Conservation (phyloP, 2,888 invertebrate genomes). For the Melipona bicolor region DNA sequence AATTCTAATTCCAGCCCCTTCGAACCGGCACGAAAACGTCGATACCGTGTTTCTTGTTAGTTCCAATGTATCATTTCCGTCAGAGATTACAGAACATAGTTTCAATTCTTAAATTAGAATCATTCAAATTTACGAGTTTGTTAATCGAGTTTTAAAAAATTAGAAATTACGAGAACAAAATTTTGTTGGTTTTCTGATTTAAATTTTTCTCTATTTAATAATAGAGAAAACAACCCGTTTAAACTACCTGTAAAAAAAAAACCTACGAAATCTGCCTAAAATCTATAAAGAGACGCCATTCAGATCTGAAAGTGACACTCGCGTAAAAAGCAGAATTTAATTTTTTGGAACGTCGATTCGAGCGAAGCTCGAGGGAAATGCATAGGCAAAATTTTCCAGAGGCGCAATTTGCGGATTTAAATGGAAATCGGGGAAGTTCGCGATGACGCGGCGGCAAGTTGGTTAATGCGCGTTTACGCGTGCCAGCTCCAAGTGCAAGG, state of each 20-base stretch:
- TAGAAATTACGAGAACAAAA: neutral
- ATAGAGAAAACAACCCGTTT: too few relatives aligned
- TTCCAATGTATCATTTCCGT: neutral
- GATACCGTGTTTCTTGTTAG: too few relatives aligned
- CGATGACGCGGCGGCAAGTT: neutral
- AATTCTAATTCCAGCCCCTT: constrained; percentile 27
- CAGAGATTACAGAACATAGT: neutral
- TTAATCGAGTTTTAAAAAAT: too few relatives aligned
- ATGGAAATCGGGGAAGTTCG: neutral
- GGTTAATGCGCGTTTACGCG: neutral
- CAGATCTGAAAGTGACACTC: too few relatives aligned
- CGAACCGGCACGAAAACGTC: neutral
- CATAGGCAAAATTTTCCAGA: constrained; percentile 4
- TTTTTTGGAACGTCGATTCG: neutral
- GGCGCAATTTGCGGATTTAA: neutral
- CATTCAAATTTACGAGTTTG: too few relatives aligned
- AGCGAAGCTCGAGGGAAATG: neutral
- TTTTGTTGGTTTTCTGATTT: too few relatives aligned
- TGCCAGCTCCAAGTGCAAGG: neutral
- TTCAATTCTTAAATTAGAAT: too few relatives aligned
- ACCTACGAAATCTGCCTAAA: too few relatives aligned
- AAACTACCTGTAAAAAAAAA: too few relatives aligned
- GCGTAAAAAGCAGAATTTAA: neutral
- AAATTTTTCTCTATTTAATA: too few relatives aligned
- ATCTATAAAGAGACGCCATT: too few relatives aligned